phyloP scores from a whole-genome alignment of 2,888 invertebrate species.

The Apodemia hepburni region DNA sequence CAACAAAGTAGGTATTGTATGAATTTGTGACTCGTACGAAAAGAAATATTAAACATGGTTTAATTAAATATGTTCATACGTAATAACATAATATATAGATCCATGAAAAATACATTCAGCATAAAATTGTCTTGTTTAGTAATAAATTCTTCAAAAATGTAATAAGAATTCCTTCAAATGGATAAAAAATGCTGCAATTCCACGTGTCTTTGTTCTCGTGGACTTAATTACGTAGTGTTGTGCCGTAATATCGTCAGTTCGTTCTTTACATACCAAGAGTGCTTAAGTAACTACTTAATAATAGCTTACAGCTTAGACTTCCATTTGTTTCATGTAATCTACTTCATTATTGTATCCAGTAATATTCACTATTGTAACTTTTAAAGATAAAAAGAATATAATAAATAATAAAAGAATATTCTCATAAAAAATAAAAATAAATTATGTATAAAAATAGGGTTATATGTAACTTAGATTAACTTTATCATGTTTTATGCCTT shows the following conservation, averaged over 20 bases:
- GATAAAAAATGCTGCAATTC: neutral
- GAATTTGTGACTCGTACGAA: too few relatives aligned
- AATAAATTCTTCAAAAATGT: neutral
- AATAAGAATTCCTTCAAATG: neutral
- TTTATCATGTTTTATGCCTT: too few relatives aligned
- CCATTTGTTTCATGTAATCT: slow-evolving; percentile 37
- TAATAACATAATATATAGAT: too few relatives aligned
- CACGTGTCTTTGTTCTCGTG: slow-evolving; percentile 2
- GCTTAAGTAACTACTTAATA: slow-evolving; percentile 35
- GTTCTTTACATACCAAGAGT: slow-evolving; percentile 39
- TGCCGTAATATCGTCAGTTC: slow-evolving; percentile 42
- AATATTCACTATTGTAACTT: slow-evolving; percentile 4
- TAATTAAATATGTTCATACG: too few relatives aligned
- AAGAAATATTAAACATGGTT: too few relatives aligned
- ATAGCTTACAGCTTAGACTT: slow-evolving; percentile 37
- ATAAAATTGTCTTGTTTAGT: too few relatives aligned
- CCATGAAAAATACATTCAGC: too few relatives aligned
- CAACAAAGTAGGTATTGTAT: too few relatives aligned
- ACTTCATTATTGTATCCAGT: neutral
- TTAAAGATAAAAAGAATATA: neutral
- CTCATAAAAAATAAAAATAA: neutral
- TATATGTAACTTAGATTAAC: too few relatives aligned
- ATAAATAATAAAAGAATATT: neutral
- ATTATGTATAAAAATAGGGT: neutral
- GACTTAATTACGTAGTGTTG: slow-evolving; percentile 23